These are phyloP conservation scores for Epinotia ramella DNA, from an alignment of 2,888 invertebrate species.

Conservation along the genomic window DNA sequence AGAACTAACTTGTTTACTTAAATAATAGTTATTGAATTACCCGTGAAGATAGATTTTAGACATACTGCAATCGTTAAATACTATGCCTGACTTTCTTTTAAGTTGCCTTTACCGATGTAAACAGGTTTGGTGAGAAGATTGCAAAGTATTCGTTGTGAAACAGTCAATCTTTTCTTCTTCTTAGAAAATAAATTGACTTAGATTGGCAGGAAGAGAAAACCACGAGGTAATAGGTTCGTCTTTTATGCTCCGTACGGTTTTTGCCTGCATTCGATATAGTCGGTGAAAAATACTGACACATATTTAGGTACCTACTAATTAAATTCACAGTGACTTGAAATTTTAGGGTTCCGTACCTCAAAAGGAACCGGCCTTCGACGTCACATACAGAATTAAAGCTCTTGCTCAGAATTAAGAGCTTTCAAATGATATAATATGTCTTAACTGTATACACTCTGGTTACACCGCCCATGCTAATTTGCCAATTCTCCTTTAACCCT, in stretches of 20 bases:
- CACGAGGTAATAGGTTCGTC: slow-evolving; percentile 7
- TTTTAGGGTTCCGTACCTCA: too few relatives aligned
- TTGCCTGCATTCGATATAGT: background rate
- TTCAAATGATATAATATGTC: too few relatives aligned
- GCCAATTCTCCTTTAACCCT: too few relatives aligned
- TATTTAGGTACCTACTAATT: too few relatives aligned
- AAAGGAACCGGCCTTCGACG: too few relatives aligned
- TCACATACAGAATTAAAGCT: too few relatives aligned
- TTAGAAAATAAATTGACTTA: slow-evolving; percentile 27
- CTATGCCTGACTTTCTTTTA: slow-evolving; percentile 32
- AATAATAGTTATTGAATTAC: slow-evolving; percentile 11
- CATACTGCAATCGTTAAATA: slow-evolving; percentile 10
- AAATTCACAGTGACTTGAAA: too few relatives aligned
- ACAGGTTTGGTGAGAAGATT: slow-evolving; percentile 29
- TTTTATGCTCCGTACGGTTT: background rate
- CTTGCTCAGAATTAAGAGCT: too few relatives aligned
- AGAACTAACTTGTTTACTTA: background rate
- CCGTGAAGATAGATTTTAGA: slow-evolving; percentile 28
- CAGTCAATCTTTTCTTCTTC: slow-evolving; percentile 14
- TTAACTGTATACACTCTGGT: too few relatives aligned
- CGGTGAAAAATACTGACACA: background rate
- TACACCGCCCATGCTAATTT: too few relatives aligned
- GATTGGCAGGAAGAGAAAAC: slow-evolving; percentile 33
- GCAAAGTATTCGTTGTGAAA: slow-evolving; percentile 24
- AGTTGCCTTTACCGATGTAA: slow-evolving; percentile 22